Base-by-base conservation (phyloP, 2,888 invertebrate species). In the Synanthedon formicaeformis region DNA sequence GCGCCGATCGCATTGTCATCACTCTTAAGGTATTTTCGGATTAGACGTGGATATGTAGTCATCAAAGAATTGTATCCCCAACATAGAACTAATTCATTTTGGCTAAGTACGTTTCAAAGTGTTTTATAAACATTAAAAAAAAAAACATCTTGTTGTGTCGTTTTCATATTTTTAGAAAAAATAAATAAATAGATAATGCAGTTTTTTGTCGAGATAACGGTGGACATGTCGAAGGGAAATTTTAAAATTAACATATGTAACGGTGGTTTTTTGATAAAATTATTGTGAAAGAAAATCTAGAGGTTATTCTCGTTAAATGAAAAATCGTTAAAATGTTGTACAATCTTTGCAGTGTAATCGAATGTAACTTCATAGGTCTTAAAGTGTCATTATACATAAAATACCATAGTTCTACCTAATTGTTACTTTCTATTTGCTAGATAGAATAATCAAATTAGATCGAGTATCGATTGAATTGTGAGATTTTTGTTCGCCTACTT, bases 371-470 rank as follows among this genome's bases (percentile, higher is more conserved):
- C 65, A 54, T 75, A 78, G 72, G 69, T 75, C 71, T 73, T 71
- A 69, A 71, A 66, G 73, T 67, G 72, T 67, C 67, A 78, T 54
- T 51, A 52, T 69, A 61, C 78, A 76, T 76, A 80, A 61, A 78
- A 76, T 76, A 81, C 77, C 74, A 79, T 78, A 79, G 78, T 75
- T 78, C 78, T 84, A 84, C 84, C 82, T 85, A 84, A 83, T 83
- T 86, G 84, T 86, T 86, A 85, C 78, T 81, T 85, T 86, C 82
- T 86, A 84, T 82, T 84, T 83, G 82, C 85, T 86, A 86, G 85
- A 86, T 86, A 86, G 86, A 84, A 83, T 85, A 85, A 85, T 83
- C 77, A 83, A 86, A 86, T 85, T 86, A 86, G 84, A 82, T 81
- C 78, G 78, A 75, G 73, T 83, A 82, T 76, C 72, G 62, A 67